phyloP scores from a whole-genome alignment of 2,797 vertebrate species.

The Coregonus suidteri region DNA sequence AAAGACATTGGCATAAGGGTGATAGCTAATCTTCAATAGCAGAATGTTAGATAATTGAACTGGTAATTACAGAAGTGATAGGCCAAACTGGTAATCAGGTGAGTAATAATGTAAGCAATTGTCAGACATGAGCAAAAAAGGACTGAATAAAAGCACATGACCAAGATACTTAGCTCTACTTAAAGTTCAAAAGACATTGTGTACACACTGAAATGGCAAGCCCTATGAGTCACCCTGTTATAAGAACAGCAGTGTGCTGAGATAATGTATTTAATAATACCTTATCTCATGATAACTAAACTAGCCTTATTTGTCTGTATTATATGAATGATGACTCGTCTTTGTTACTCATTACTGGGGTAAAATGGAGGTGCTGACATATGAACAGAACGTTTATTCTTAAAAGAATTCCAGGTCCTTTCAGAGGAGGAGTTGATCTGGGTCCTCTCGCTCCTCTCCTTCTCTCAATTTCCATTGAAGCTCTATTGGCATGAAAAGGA shows the following conservation, averaged over 20 bases:
- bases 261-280: not conserved
- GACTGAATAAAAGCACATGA: not conserved
- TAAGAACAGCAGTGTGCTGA: too few relatives aligned
- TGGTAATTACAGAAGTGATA: too few relatives aligned
- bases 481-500: not conserved
- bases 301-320: constrained; percentile 6
- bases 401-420: not conserved
- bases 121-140: not conserved
- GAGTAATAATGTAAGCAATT: not conserved
- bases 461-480: not conserved
- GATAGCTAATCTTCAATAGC: not conserved
- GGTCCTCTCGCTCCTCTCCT: too few relatives aligned
- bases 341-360: not conserved
- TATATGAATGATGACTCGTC: not conserved
- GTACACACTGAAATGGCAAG: constrained; percentile 8
- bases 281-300: not conserved
- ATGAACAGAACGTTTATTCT: not conserved
- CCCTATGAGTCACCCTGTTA: not conserved
- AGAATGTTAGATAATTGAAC: not conserved
- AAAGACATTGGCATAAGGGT: not conserved
- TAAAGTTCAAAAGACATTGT: not conserved
- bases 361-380: not conserved
- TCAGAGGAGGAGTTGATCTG: not conserved
- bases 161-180: not conserved
- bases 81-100: not conserved